Evolutionary conservation across 1,140 invertebrate species (phyloP).

Genomic region (Drosophila miranda): DNA sequence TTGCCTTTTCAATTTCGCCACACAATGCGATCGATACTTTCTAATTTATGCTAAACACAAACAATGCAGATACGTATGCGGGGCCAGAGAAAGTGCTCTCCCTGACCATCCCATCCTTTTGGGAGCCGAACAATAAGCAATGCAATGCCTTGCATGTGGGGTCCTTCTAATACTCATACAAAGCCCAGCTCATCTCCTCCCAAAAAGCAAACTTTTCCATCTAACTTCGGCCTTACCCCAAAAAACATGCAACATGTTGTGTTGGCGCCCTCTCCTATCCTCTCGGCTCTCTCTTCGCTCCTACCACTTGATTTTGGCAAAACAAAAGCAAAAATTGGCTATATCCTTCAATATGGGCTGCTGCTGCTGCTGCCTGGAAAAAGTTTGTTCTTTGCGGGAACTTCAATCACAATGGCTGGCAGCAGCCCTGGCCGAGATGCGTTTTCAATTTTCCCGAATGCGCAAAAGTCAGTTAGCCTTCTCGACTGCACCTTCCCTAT

Average conservation of each 20-base stretch:
- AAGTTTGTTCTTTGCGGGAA: conserved; percentile 39
- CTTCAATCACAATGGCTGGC: conserved; percentile 35
- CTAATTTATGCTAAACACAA: conserved; percentile 67
- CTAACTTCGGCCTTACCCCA: conserved; percentile 19
- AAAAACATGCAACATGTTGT: conserved; percentile 49
- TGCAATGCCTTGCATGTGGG: conserved; percentile 32
- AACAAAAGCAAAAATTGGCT: conserved; percentile 59
- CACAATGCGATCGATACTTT: conserved; percentile 62
- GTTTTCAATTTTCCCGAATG: conserved; percentile 45
- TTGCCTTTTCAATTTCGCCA: conserved; percentile 49
- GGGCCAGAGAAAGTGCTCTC: conserved; percentile 29
- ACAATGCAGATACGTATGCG: conserved; percentile 10
- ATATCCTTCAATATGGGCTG: conserved; percentile 29
- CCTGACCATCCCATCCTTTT: conserved; percentile 18
- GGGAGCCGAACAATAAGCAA: conserved; percentile 46
- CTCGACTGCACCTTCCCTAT: conserved; percentile 1
- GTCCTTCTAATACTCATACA: conserved; percentile 9
- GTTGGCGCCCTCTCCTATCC: neutral
- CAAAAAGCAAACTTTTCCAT: conserved; percentile 40
- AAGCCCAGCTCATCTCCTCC: conserved; percentile 9
- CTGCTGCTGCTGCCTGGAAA: conserved; percentile 10
- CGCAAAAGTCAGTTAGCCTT: conserved; percentile 47
- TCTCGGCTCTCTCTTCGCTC: neutral
- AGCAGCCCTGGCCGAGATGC: conserved; percentile 12
- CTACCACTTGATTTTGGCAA: neutral